phyloP scores from a whole-genome alignment of 2,797 vertebrate species.

The Coluber constrictor region DNA sequence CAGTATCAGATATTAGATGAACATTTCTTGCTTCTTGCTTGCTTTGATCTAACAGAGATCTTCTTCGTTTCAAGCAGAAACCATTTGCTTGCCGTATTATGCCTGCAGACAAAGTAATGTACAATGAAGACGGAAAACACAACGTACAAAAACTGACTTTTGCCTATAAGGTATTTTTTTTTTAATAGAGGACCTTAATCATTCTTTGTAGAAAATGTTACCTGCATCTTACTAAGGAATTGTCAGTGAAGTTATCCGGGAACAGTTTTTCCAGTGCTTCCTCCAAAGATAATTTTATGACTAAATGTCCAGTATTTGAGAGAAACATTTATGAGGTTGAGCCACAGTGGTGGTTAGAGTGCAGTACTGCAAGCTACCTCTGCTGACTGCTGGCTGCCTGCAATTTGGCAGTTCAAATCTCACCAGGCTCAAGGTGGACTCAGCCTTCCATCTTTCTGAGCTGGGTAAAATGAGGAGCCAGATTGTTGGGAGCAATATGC shows the following conservation, averaged over 20 bases:
- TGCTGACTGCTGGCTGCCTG: too few relatives aligned
- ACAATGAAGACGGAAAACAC: constrained; percentile 58
- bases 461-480: too few relatives aligned
- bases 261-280: not conserved
- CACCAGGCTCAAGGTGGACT: too few relatives aligned
- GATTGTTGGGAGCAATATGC: too few relatives aligned
- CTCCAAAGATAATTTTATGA: constrained; percentile 1
- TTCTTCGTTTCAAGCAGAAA: constrained; percentile 51
- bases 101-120: constrained; percentile 59
- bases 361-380: too few relatives aligned
- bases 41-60: constrained; percentile 40
- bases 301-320: not conserved
- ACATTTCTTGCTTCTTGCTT: not conserved
- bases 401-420: too few relatives aligned
- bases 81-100: constrained; percentile 30
- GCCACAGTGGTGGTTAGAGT: too few relatives aligned
- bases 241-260: not conserved
- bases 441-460: too few relatives aligned
- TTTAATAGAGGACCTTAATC: not conserved
- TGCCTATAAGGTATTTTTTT: constrained; percentile 66
- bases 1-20: constrained; percentile 2
- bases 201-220: constrained; percentile 34
- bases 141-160: constrained; percentile 55
- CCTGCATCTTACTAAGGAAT: not conserved
- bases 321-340: not conserved